phyloP scores from a whole-genome alignment of 2,113 vertebrate species.

The Cryptotis parvus region DNA sequence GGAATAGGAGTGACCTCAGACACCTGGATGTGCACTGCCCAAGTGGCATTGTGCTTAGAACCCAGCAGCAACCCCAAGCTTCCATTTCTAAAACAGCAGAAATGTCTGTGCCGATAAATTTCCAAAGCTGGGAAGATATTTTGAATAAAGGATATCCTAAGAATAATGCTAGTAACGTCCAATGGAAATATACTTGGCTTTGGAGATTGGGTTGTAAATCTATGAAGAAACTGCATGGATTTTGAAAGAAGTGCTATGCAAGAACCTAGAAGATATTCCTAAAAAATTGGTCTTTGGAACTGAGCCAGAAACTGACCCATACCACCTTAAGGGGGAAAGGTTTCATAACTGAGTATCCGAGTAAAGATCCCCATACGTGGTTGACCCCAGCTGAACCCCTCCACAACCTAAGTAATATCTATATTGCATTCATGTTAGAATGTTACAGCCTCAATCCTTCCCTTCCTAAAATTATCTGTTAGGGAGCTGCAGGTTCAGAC shows the following conservation, averaged over 20 bases:
- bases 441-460: background rate
- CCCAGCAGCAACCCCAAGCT: background rate
- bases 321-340: background rate
- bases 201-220: background rate
- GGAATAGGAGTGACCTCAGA: background rate
- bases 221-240: background rate
- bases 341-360: background rate
- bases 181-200: background rate
- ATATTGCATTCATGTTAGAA: background rate
- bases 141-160: background rate
- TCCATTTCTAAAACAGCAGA: background rate
- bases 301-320: background rate
- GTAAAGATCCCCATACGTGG: slow-evolving; percentile 40
- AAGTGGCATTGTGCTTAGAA: background rate
- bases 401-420: slow-evolving; percentile 67
- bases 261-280: background rate
- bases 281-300: background rate
- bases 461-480: slow-evolving; percentile 37
- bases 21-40: background rate
- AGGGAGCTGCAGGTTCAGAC: background rate
- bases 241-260: background rate
- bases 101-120: background rate
- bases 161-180: background rate
- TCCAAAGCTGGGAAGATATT: background rate
- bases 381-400: slow-evolving; percentile 66